These are phyloP conservation scores for Spea multiplicata DNA, from an alignment of 2,113 vertebrate species.

Conservation along the genomic window DNA sequence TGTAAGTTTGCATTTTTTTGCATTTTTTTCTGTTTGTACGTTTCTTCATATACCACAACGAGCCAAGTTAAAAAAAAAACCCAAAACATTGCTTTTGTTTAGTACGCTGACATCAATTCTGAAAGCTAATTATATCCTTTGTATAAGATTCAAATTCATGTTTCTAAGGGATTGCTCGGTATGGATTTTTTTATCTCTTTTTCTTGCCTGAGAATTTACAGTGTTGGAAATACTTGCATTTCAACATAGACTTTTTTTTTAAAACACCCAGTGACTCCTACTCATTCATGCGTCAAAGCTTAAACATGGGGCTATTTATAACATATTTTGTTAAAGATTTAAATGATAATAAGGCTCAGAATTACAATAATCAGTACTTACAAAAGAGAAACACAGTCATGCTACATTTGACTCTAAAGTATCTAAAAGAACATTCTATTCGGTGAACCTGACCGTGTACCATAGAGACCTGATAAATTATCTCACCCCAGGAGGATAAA, in stretches of 20 bases:
- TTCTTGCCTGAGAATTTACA: not conserved
- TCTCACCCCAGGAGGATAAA: conserved; percentile 60
- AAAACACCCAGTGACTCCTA: conserved; percentile 27
- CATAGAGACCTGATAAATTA: conserved; percentile 61
- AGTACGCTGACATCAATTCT: too few species aligned
- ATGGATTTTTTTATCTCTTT: not conserved
- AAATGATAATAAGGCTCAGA: conserved; percentile 59
- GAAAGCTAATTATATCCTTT: not conserved
- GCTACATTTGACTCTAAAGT: conserved; percentile 63
- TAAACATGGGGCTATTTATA: conserved; percentile 46
- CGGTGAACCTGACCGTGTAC: conserved; percentile 56
- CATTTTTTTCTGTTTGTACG: too few species aligned
- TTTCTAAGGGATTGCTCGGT: not conserved
- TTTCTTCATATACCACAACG: too few species aligned
- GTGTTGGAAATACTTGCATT: conserved; percentile 51
- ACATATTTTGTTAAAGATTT: conserved; percentile 49
- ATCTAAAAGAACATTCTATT: conserved; percentile 58
- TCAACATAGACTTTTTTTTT: too few species aligned
- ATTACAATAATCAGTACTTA: conserved; percentile 67
- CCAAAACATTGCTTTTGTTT: too few species aligned
- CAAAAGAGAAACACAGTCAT: conserved; percentile 60
- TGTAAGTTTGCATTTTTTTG: too few species aligned
- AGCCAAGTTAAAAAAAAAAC: too few species aligned
- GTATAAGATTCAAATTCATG: not conserved
- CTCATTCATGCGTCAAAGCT: conserved; percentile 48